Conservation (phyloP, 2,797 vertebrate species). For the Poeciliopsis gracilis region DNA sequence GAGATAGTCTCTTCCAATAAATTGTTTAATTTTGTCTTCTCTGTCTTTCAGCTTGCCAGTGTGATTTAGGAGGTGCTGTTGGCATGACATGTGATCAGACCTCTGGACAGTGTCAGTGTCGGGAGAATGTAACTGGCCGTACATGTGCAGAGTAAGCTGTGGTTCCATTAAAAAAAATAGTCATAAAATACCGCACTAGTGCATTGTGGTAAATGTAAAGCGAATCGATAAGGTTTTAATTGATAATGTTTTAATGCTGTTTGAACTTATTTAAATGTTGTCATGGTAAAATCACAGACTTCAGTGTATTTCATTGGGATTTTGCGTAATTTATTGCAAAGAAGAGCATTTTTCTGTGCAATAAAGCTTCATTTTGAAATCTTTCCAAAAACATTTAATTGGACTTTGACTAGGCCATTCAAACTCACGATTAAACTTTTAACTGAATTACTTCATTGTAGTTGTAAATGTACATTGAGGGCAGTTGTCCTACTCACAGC, state of each 20-base stretch:
- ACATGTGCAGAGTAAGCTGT: constrained; percentile 86
- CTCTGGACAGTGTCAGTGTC: constrained; percentile 85
- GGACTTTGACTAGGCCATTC: not conserved
- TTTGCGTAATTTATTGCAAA: not conserved
- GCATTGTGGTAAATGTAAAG: not conserved
- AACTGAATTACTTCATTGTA: not conserved
- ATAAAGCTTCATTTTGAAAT: not conserved
- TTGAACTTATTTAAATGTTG: not conserved
- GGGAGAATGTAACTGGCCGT: constrained; percentile 81
- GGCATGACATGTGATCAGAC: constrained; percentile 73
- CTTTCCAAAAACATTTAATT: too few species aligned
- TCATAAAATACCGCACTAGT: not conserved
- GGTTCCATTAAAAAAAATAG: not conserved
- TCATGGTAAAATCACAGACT: too few species aligned
- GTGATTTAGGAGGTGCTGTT: constrained; percentile 87
- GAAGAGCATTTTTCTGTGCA: not conserved
- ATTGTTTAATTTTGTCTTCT: not conserved
- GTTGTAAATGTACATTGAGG: not conserved
- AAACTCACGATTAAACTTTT: not conserved
- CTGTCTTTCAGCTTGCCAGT: constrained; percentile 83
- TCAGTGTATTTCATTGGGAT: not conserved
- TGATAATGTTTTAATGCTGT: not conserved
- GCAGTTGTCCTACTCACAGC: too few species aligned
- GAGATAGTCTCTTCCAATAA: constrained; percentile 5
- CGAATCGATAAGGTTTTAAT: not conserved